Conservation (phyloP, 2,888 invertebrate species). For the Amphipoea lucens region DNA sequence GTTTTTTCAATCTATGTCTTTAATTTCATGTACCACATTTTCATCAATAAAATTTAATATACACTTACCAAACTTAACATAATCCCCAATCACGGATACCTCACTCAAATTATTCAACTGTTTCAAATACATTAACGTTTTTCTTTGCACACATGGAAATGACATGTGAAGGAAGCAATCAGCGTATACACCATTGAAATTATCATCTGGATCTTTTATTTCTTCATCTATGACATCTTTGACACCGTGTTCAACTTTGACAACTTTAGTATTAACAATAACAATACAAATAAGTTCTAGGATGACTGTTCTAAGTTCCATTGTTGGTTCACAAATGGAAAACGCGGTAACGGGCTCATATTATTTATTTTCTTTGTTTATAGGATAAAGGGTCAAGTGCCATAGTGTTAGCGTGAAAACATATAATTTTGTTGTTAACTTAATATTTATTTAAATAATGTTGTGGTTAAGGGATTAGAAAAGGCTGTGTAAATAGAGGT, state of each 20-base stretch:
- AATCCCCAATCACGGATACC: conserved; percentile 89
- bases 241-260: conserved; percentile 58
- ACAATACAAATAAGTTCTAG: conserved; percentile 61
- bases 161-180: conserved; percentile 90
- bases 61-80: conserved; percentile 88
- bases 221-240: conserved; percentile 50
- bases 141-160: conserved; percentile 90
- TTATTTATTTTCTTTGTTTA: conserved; percentile 86
- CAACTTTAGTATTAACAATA: conserved; percentile 66
- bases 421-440: conserved; percentile 73
- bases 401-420: conserved; percentile 80
- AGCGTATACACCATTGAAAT: conserved; percentile 88
- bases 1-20: neutral
- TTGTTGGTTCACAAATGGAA: conserved; percentile 80
- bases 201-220: conserved; percentile 74
- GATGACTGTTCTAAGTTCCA: conserved; percentile 74
- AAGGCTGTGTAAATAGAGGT: conserved; percentile 35
- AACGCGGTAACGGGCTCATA: conserved; percentile 64
- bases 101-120: conserved; percentile 88
- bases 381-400: conserved; percentile 83
- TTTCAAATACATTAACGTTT: conserved; percentile 90
- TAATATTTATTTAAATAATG: conserved; percentile 55
- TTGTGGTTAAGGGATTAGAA: conserved; percentile 69
- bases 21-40: neutral
- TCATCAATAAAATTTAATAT: neutral